phyloP scores from a whole-genome alignment of 2,113 vertebrate species.

The Typhlomys cinereus region DNA sequence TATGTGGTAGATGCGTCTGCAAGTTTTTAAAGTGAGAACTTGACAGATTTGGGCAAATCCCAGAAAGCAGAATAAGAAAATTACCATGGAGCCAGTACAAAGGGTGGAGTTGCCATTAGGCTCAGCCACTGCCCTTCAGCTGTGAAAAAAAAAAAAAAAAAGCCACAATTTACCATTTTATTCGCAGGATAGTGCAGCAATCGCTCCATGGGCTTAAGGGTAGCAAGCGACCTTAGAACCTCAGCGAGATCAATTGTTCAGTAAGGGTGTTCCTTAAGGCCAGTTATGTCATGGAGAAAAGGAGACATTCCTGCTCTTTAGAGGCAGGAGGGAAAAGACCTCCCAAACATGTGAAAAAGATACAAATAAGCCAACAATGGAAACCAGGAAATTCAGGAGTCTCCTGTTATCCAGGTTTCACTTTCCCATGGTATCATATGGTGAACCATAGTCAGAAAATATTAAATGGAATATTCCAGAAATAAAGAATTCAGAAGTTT shows the following conservation, averaged over 20 bases:
- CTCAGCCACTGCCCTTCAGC: slow-evolving; percentile 30
- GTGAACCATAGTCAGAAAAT: background rate
- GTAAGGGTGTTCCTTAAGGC: background rate
- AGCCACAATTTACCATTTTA: slow-evolving; percentile 42
- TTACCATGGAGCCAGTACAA: slow-evolving; percentile 45
- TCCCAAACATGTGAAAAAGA: background rate
- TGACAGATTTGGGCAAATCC: slow-evolving; percentile 69
- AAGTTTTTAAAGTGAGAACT: slow-evolving; percentile 67
- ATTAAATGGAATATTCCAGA: background rate
- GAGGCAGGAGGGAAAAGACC: background rate
- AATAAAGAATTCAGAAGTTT: background rate
- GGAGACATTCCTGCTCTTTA: background rate
- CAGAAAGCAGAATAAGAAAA: slow-evolving; percentile 64
- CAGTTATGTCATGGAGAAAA: background rate
- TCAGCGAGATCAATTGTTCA: background rate
- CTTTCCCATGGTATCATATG: background rate
- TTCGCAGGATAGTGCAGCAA: slow-evolving; percentile 57
- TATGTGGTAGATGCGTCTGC: slow-evolving; percentile 44
- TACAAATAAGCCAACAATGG: background rate
- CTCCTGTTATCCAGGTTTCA: background rate
- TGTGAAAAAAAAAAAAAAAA: slow-evolving; percentile 57
- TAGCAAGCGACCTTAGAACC: background rate
- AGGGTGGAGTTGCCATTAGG: slow-evolving; percentile 62
- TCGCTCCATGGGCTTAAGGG: background rate
- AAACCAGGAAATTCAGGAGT: slow-evolving; percentile 8